Percentiles rank a stretch among this genome's conserved stretches.
Conservation (phyloP, 1,140 invertebrate species). For the Micrasema minimum region DNA sequence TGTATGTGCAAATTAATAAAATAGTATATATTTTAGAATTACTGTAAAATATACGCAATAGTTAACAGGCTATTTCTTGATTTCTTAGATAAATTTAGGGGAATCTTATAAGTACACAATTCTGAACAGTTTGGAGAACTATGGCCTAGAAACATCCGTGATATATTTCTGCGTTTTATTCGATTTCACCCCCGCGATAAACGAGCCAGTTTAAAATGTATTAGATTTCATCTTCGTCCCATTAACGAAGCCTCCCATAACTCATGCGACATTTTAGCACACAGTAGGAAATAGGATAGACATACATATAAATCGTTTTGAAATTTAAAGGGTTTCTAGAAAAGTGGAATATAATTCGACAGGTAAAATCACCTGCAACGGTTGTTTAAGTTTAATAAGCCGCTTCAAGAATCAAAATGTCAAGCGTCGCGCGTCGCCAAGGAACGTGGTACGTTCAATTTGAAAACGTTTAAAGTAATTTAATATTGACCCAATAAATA, state of each 20-base stretch:
- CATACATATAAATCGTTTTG: conserved; percentile 21
- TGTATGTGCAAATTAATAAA: no score
- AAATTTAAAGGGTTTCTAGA: conserved; percentile 43
- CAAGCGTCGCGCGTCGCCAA: conserved; percentile 16
- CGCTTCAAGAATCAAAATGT: conserved; percentile 25
- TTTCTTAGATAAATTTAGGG: no score
- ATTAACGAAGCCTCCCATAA: not conserved
- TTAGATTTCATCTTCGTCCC: conserved; percentile 4
- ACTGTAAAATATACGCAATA: no score
- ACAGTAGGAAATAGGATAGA: conserved; percentile 31
- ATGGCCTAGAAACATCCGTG: conserved; percentile 12
- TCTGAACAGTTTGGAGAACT: not conserved
- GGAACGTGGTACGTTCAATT: conserved; percentile 21
- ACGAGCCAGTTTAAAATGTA: conserved; percentile 42
- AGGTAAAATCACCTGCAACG: conserved; percentile 26
- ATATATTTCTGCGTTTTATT: conserved; percentile 38
- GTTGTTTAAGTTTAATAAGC: conserved; percentile 20
- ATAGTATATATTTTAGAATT: no score
- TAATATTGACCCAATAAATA: conserved; percentile 40
- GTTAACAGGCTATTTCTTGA: no score
- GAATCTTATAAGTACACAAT: no score
- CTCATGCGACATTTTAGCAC: conserved; percentile 27
- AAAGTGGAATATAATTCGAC: conserved; percentile 9
- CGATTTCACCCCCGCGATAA: conserved; percentile 23
- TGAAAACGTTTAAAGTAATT: conserved; percentile 27